Percentiles rank a stretch among this genome's conserved stretches.
Conservation (phyloP, 2,797 vertebrate genomes). For the Propithecus deckenii region DNA sequence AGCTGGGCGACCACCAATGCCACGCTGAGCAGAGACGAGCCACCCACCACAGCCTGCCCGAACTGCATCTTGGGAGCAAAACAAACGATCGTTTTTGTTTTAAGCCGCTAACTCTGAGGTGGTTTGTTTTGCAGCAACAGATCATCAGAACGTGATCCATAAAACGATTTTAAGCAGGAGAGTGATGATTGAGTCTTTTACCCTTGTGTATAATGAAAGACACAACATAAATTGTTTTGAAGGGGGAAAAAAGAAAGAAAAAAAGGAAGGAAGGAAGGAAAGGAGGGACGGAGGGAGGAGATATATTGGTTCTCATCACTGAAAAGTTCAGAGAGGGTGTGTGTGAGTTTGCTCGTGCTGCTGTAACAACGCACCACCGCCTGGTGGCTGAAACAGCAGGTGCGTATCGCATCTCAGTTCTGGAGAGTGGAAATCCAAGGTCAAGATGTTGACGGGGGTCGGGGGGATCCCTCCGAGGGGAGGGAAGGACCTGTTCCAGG, state of each 20-base stretch:
- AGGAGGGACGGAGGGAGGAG: neutral
- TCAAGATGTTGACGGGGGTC: neutral
- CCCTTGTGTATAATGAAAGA: neutral
- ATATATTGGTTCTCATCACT: neutral
- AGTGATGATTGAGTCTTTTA: neutral
- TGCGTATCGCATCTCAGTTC: rapidly evolving
- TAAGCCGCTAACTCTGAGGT: rapidly evolving
- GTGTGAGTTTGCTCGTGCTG: rapidly evolving
- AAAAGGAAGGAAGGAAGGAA: too few relatives aligned
- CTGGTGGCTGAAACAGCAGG: too few relatives aligned
- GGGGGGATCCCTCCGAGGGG: rapidly evolving
- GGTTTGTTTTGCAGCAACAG: rapidly evolving
- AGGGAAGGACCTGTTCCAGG: neutral
- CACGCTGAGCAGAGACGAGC: neutral
- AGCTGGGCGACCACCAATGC: rapidly evolving
- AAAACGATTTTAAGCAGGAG: neutral
- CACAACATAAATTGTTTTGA: neutral
- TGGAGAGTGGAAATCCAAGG: neutral
- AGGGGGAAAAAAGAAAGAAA: too few relatives aligned
- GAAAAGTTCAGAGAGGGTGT: rapidly evolving
- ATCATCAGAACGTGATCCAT: neutral
- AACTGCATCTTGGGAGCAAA: neutral
- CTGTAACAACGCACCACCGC: rapidly evolving
- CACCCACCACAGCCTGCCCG: rapidly evolving
- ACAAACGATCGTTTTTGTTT: too few relatives aligned